These are phyloP conservation scores for Sycophila sp. DNA, from an alignment of 1,140 invertebrate species.

Conservation along the genomic window DNA sequence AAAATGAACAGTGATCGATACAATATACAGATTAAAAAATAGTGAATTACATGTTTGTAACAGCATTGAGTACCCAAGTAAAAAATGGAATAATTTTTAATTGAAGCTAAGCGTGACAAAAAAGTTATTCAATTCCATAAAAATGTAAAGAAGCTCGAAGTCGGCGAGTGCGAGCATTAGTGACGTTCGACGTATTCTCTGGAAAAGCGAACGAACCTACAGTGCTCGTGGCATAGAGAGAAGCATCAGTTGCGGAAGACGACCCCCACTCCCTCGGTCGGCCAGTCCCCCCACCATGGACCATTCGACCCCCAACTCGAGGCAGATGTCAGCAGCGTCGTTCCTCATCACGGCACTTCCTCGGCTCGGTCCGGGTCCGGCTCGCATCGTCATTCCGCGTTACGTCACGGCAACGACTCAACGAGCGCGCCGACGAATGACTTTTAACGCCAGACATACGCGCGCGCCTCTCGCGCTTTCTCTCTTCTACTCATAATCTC, in stretches of 20 bases:
- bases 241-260: background rate
- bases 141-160: no score
- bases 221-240: no score
- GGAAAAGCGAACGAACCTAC: background rate
- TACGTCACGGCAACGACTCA: constrained; percentile 34
- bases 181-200: no score
- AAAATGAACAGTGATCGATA: no score
- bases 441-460: background rate
- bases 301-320: no score
- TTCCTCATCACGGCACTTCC: background rate
- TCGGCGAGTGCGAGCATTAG: no score
- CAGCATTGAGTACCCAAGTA: no score
- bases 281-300: no score
- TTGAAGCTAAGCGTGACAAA: background rate
- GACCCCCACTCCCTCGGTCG: background rate
- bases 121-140: no score
- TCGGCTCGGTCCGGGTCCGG: background rate
- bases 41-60: no score
- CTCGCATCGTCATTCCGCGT: constrained; percentile 30
- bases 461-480: background rate
- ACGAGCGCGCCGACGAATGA: constrained; percentile 32
- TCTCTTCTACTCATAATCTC: background rate
- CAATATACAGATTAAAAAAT: no score
- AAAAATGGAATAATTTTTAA: background rate
- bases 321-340: constrained; percentile 17